These are phyloP conservation scores for Eupithecia insigniata DNA, from an alignment of 2,888 invertebrate species.

Conservation along the genomic window DNA sequence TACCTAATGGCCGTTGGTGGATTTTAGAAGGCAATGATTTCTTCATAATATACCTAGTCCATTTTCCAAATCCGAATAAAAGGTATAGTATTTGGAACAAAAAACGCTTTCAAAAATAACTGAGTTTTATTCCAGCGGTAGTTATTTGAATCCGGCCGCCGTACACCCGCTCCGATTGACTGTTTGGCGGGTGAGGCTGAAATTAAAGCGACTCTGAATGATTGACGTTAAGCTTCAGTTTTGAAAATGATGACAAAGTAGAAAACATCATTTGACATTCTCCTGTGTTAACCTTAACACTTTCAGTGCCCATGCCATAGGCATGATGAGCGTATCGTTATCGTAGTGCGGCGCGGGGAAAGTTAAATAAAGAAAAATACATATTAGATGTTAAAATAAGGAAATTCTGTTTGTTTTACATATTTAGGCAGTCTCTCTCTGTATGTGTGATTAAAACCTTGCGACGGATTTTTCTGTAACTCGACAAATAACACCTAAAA, in stretches of 20 bases:
- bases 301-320: neutral
- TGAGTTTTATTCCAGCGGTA: constrained; percentile 31
- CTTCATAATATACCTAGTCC: neutral
- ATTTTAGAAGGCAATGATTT: neutral
- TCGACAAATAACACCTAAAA: no score
- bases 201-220: constrained; percentile 45
- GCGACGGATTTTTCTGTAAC: no score
- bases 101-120: constrained; percentile 1
- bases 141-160: constrained; percentile 42
- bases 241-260: neutral
- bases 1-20: neutral
- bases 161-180: constrained; percentile 45
- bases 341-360: neutral
- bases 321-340: neutral
- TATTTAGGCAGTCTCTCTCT: no score
- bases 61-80: neutral
- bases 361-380: neutral
- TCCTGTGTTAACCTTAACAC: neutral
- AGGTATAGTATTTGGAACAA: neutral
- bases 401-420: no score
- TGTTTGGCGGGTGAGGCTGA: constrained; percentile 45
- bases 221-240: constrained; percentile 34
- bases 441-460: no score
- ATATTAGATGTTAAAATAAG: neutral
- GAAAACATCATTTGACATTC: neutral